Evolutionary conservation across 2,888 invertebrate species (phyloP), one percentile per base, ranked within the genome.

Genomic region (Cordilura impudica): DNA sequence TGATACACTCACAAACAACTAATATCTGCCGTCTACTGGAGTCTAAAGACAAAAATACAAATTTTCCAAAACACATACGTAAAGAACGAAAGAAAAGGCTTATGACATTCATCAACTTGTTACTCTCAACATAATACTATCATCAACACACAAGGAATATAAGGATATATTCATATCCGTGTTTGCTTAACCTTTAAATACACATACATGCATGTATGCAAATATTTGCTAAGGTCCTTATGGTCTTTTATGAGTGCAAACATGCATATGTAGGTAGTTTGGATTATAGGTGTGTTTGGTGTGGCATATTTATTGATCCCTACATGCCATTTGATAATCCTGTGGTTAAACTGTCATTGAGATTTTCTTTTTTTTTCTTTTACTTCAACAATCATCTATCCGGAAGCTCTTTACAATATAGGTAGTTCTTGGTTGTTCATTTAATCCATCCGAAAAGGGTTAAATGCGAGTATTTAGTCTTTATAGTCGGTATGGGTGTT

Each of bases 331-430:
- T 56, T 65, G 66, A 85, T 88, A 87, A 88, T 88, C 87, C 87
- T 88, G 88, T 85, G 88, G 88, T 88, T 87, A 86, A 85, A 87
- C 84, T 86, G 84, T 84, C 84, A 87, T 87, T 85, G 86, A 86
- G 86, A 84, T 83, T 81, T 85, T 85, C 26, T 29, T 66, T 49
- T 83, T 81, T 85, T 85, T 85, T 19, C 16, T 31, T 61, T 51
- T 21, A 54, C 39, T 72, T 61, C 31, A 71, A 35, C 29, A 21
- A 63, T 51, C 12, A 56, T 61, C 65, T 69, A 53, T 43, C 63
- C 53, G 51, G 73, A 69, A 69, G 23, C 19, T 49, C 21, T 45
- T 4, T 54, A 16, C 3, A 18, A 54, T 18, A 45, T 7, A 10
- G 16, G 23, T 45, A 45, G 29, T 12, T 16, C 10, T 21, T 43